Percentiles rank a stretch among this genome's conserved stretches.
Evolutionary conservation across 2,888 invertebrate genomes (phyloP).

Genomic region (Spodoptera littoralis): DNA sequence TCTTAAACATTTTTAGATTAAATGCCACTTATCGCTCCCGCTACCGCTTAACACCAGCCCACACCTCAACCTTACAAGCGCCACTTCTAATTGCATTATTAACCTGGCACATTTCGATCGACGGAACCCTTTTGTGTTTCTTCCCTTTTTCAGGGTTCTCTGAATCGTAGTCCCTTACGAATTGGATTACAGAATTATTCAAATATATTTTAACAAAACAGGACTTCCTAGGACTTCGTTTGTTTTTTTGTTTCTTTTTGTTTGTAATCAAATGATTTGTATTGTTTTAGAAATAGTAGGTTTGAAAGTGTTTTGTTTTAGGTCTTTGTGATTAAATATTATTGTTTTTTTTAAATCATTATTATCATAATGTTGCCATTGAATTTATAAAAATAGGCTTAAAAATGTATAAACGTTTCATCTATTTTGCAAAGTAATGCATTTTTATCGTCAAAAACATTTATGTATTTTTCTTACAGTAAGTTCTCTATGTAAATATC

Average conservation of each 20-base stretch:
- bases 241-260: constrained; percentile 13
- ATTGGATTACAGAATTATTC: constrained; percentile 57
- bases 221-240: constrained; percentile 18
- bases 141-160: constrained; percentile 49
- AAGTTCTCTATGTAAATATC: too few species aligned
- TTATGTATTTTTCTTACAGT: too few species aligned
- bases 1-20: too few species aligned
- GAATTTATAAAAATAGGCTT: too few species aligned
- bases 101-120: constrained; percentile 71
- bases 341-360: too few species aligned
- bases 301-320: constrained; percentile 9
- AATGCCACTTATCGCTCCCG: constrained; percentile 23
- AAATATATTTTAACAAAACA: constrained; percentile 48
- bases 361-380: too few species aligned
- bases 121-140: constrained; percentile 66
- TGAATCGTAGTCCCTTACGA: constrained; percentile 31
- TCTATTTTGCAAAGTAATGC: too few species aligned
- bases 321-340: background rate
- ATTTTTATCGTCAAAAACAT: too few species aligned
- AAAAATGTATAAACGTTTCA: too few species aligned
- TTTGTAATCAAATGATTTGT: constrained; percentile 26
- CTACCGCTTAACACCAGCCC: constrained; percentile 51
- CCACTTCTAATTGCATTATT: constrained; percentile 76
- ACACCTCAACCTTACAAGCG: constrained; percentile 49
- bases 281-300: constrained; percentile 9